Evolutionary conservation across 2,888 invertebrate species (phyloP), one percentile per base, ranked within the genome.

Genomic region (Harpalus rufipes): DNA sequence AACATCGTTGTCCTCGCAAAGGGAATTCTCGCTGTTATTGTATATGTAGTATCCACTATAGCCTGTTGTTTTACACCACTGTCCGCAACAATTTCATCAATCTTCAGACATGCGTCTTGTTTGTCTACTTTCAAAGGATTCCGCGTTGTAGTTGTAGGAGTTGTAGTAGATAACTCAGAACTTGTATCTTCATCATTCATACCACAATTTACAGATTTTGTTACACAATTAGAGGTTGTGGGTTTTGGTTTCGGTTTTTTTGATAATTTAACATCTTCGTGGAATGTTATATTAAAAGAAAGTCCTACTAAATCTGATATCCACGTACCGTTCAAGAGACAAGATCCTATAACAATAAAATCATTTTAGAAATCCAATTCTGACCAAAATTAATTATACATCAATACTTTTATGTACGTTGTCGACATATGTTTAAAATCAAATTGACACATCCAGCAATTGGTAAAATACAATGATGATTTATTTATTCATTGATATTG

Each of bases 251-350:
- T 14, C 16, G 18, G n/a, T 61, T 16, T 61, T 63, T 16, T 63
- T 7, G 10, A 21, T 63, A 21, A 8, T 63, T 12, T 10, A 21
- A 12, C 12, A 63, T 18, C 21, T 63, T 21, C 21, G 63, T 12
- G 18, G 63, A 63, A 63, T 41, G 51, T 74, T 41, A 74, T 41
- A 12, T n/a, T 74, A 21, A 74, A 41, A 10, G n/a, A 39, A n/a
- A 88, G 86, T 5, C 90, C 90, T 6, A 88, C 89, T 3, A 88
- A 87, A 61, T 88, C 87, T 12, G 89, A 89, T 14, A 88, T 87
- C 90, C 90, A 90, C 16, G 87, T 87, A 7, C 90, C 90, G 51
- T 85, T 86, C 0, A 89, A 85, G 56, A 87, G 87, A 84, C 90
- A 90, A 7, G 87, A 41, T 14, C 87, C 89, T 88, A 85, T 82